phyloP scores from a whole-genome alignment of 2,888 invertebrate species.

The Sinelater perroti region DNA sequence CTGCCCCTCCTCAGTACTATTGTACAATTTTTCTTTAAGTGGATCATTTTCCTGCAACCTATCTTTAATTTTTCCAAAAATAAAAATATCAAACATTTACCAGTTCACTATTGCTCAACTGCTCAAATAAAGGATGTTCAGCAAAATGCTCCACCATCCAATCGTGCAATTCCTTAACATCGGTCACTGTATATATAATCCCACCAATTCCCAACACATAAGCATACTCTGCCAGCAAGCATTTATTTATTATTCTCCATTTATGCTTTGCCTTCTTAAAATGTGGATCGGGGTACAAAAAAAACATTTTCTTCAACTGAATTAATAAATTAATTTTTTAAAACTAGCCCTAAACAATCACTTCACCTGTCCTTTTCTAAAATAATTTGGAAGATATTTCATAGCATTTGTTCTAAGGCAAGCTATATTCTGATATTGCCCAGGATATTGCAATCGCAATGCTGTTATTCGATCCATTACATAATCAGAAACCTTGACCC shows the following conservation, averaged over 20 bases:
- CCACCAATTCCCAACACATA: slow-evolving; percentile 88
- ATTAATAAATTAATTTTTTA: slow-evolving; percentile 18
- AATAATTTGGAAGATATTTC: slow-evolving; percentile 99
- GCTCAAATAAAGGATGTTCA: slow-evolving; percentile 89
- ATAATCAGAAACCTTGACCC: slow-evolving; percentile 98
- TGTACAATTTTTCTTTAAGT: slow-evolving; percentile 87
- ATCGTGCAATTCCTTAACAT: slow-evolving; percentile 94
- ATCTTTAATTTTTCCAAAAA: background rate
- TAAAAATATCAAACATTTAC: slow-evolving; percentile 63
- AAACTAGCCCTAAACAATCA: slow-evolving; percentile 8
- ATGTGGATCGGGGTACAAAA: slow-evolving; percentile 98
- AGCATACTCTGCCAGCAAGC: slow-evolving; percentile 95
- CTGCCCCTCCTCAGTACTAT: slow-evolving; percentile 97
- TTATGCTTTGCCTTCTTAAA: slow-evolving; percentile 99
- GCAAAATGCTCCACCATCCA: slow-evolving; percentile 96
- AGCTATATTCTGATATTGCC: slow-evolving; percentile 90
- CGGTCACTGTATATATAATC: slow-evolving; percentile 94
- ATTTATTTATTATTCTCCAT: slow-evolving; percentile 97
- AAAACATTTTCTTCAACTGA: slow-evolving; percentile 95
- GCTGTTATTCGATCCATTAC: slow-evolving; percentile 95
- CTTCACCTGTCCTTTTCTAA: slow-evolving; percentile 87
- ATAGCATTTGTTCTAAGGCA: slow-evolving; percentile 97
- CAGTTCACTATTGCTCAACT: slow-evolving; percentile 76
- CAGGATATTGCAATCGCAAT: slow-evolving; percentile 76
- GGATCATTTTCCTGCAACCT: slow-evolving; percentile 75